Percentiles rank a stretch among this genome's conserved stretches.
Evolutionary conservation across 2,888 invertebrate genomes (phyloP).

Genomic region (Drosophila kuntzei): DNA sequence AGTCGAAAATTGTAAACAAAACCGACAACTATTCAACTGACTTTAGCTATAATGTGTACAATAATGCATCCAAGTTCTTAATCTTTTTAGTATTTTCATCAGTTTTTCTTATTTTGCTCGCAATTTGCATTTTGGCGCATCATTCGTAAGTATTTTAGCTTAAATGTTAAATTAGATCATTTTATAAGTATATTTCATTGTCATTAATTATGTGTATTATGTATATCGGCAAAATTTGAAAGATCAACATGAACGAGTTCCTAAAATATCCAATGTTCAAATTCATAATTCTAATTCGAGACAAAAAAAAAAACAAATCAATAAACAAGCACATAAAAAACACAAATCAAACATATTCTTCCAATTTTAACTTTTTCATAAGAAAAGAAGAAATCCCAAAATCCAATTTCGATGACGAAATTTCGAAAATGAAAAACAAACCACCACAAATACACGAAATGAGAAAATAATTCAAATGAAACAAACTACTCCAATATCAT

Average conservation of each 20-base stretch:
- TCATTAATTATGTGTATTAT: conserved; percentile 31
- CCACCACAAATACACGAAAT: conserved; percentile 70
- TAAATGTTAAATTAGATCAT: conserved; percentile 57
- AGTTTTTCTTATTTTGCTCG: conserved; percentile 32
- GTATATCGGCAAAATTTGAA: conserved; percentile 36
- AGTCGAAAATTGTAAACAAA: conserved; percentile 67
- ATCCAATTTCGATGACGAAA: conserved; percentile 15
- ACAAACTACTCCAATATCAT: conserved; percentile 48
- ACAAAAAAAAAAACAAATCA: conserved; percentile 4
- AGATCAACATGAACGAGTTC: conserved; percentile 17
- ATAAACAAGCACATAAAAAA: conserved; percentile 14
- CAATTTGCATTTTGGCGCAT: conserved; percentile 69
- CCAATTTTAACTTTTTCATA: conserved; percentile 3
- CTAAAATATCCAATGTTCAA: conserved; percentile 12
- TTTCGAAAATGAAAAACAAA: conserved; percentile 12
- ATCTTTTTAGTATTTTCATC: conserved; percentile 40
- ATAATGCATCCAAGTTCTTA: conserved; percentile 18
- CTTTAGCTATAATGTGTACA: conserved; percentile 46
- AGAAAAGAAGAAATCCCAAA: conserved; percentile 3
- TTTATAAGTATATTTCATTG: conserved; percentile 46
- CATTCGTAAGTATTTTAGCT: conserved; percentile 56
- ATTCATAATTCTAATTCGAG: conserved; percentile 17
- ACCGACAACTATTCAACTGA: conserved; percentile 61
- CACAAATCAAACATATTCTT: conserved; percentile 6
- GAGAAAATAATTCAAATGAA: conserved; percentile 54